Conservation (phyloP, 2,113 vertebrate species). For the Isichthys henryi region DNA sequence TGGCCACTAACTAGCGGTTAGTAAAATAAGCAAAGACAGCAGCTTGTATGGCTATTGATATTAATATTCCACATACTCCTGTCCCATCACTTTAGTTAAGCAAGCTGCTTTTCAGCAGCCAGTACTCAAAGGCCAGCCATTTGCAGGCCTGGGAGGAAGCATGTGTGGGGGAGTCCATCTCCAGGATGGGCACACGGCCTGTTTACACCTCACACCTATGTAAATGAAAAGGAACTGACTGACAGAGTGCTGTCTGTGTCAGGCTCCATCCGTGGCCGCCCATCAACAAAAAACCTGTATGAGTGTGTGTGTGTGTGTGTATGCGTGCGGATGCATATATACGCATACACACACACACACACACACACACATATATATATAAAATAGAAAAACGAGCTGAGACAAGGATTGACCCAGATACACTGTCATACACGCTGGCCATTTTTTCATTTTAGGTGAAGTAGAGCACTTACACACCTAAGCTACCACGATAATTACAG, state of each 20-base stretch:
- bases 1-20: not conserved
- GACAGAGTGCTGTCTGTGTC: not conserved
- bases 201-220: not conserved
- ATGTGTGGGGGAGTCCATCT: not conserved
- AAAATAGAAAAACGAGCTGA: not conserved
- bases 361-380: too few species aligned
- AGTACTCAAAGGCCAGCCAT: not conserved
- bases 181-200: not conserved
- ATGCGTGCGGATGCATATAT: too few species aligned
- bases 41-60: not conserved
- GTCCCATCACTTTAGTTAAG: not conserved
- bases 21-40: not conserved
- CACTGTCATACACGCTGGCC: not conserved
- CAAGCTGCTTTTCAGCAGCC: not conserved
- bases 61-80: not conserved
- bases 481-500: not conserved
- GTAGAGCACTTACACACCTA: not conserved
- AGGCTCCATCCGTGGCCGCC: not conserved
- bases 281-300: not conserved
- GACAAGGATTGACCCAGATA: not conserved
- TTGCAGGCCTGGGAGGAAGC: not conserved
- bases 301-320: not conserved
- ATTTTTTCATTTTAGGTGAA: not conserved
- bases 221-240: not conserved
- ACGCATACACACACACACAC: too few species aligned